Evolutionary conservation across 2,888 invertebrate species (phyloP), one percentile per base, ranked within the genome.

Genomic region (Drosophila macrospina): DNA sequence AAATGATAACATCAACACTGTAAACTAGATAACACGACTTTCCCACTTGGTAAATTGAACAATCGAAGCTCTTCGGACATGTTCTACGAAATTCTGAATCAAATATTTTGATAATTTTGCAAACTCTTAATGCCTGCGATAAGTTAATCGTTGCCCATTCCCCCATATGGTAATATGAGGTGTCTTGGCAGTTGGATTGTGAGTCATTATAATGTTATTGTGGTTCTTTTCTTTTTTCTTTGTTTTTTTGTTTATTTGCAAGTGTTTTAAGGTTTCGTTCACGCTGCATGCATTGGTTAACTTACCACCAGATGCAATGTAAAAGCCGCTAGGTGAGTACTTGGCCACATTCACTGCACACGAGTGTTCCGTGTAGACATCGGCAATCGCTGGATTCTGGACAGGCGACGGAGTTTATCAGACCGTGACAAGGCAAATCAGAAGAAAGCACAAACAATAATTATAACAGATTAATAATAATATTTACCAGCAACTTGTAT

Each of bases 291-390:
- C 28, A 28, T 69, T 51, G 65, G 24, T 47, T 52, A 50, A 86
- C 90, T 94, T 93, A 98, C 98, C 98, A 93, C 98, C 99, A 75
- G 99, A 99, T 41, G 98, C 98, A 89, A 99, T 99, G 93, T 99
- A 99, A 93, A 97, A 99, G 77, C 99, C 98, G 92, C 97, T 98
- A 7, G 99, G 99, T 26, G 99, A 98, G 93, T 98, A 99, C 93
- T 99, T 99, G 67, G 99, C 99, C 64, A 99, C 98, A 91, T 97
- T 98, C 4, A 98, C 98, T 90, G 96, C 95, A 90, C 97, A 96
- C 48, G 98, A 97, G 93, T 99, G 99, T 93, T 99, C 98, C 4
- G 99, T 98, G 93, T 99, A 99, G 76, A 99, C 95, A 92, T 99
- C 99, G 69, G 97, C 94, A 80, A 97, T 95, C 15, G 97, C 96